These are phyloP conservation scores for Hylia prasina DNA, from an alignment of 2,113 vertebrate species.

Conservation along the genomic window DNA sequence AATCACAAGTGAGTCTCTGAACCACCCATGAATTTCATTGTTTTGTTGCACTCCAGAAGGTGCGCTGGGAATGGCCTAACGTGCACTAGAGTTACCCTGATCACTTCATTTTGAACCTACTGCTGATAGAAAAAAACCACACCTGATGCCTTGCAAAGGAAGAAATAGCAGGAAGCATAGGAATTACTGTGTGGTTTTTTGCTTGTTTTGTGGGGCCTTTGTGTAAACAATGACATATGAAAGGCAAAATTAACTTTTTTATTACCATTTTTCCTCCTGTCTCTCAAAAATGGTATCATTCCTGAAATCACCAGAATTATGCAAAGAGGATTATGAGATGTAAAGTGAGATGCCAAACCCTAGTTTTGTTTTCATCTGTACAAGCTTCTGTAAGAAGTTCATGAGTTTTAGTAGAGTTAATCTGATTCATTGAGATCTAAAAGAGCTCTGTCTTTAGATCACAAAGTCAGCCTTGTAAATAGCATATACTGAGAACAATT, in stretches of 20 bases:
- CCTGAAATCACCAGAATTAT: neutral
- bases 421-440: neutral
- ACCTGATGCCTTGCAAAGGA: neutral
- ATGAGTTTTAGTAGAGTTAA: neutral
- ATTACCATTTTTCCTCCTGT: neutral
- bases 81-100: neutral
- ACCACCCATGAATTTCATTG: neutral
- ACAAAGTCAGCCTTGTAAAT: neutral
- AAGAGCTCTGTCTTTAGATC: neutral
- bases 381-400: neutral
- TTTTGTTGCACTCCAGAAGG: neutral
- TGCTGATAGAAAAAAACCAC: neutral
- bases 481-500: neutral
- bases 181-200: neutral
- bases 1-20: neutral
- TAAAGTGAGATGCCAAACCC: neutral
- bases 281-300: neutral
- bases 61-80: rapidly evolving
- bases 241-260: neutral
- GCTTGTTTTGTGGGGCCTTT: neutral
- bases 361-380: neutral
- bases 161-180: neutral
- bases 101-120: neutral
- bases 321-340: neutral
- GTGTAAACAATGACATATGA: neutral